Evolutionary conservation across 2,888 invertebrate species (phyloP).

Genomic region (Acleris laterana): DNA sequence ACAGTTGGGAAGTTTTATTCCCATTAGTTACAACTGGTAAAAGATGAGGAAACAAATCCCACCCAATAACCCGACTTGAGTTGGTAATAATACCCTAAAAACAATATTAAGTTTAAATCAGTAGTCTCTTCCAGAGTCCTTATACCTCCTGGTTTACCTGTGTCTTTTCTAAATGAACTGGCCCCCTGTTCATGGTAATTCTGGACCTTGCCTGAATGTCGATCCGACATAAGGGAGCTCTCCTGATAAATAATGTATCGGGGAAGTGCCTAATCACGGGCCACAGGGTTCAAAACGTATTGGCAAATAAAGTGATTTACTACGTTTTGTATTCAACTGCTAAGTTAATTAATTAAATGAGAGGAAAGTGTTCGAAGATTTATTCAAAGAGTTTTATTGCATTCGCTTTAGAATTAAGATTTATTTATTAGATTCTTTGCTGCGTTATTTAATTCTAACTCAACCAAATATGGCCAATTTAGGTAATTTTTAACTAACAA

Average conservation of each 20-base stretch:
- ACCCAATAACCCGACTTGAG: too few relatives aligned
- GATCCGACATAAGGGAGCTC: slow-evolving; percentile 60
- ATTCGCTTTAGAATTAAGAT: not conserved
- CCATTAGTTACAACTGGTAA: too few relatives aligned
- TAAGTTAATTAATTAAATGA: slow-evolving; percentile 10
- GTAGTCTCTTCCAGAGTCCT: slow-evolving; percentile 45
- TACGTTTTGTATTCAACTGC: not conserved
- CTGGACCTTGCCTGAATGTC: slow-evolving; percentile 69
- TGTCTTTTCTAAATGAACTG: slow-evolving; percentile 68
- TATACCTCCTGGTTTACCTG: slow-evolving; percentile 45
- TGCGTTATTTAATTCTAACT: too few relatives aligned
- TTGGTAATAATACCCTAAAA: too few relatives aligned
- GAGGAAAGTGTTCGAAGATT: not conserved
- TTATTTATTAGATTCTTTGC: too few relatives aligned
- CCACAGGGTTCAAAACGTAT: slow-evolving; percentile 14
- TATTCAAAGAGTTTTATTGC: not conserved
- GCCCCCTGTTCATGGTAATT: slow-evolving; percentile 75
- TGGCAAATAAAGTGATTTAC: not conserved
- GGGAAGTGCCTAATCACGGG: slow-evolving; percentile 41
- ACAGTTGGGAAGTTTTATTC: too few relatives aligned
- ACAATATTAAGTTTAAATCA: not conserved
- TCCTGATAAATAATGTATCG: slow-evolving; percentile 65
- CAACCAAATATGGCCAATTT: too few relatives aligned
- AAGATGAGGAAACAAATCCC: too few relatives aligned
- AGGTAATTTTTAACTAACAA: too few relatives aligned